Base-by-base conservation (phyloP, 2,797 vertebrate species). In the Sciurus vulgaris region DNA sequence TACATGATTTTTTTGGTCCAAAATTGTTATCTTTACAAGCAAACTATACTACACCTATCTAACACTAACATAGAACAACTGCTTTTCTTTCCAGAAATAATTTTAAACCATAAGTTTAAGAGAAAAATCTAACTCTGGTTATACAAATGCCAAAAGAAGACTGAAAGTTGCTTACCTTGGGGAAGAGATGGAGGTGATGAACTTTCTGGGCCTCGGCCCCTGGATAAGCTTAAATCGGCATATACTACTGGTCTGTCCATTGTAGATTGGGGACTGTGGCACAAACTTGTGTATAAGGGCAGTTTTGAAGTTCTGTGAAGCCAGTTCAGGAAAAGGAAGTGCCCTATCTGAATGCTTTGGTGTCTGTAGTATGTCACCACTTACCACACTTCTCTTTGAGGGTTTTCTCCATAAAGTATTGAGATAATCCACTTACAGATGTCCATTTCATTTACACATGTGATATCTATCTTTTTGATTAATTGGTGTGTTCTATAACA, bases 91-190 rank as follows among this genome's bases (percentile, higher is more conserved):
- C 94, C 47, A 38, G 33, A 54, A 61, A 24, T n/a, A 18, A 67
- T 54, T 79, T 74, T 84, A 91, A 96, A 22, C 33, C 17, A 33
- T 73, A 70, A 7, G 44, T 79, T 47, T 41, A 73, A 13, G 4
- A 88, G 33, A 11, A 96, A 94, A 67, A 73, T 74, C 20, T 73
- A 91, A 89, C n/a, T 74, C 20, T 73, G 47, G 49, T 47, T 51
- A 88, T 5, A 47, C 22, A 86, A 70, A 83, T 72, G 15, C 7
- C 2, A 18, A 63, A 35, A 74, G 20, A 33, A 93, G 93, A 77
- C 82, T 30, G 12, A 93, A 91, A 76, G 18, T 12, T 17, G 90
- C 93, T 93, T 95, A 96, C 95, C 77, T 61, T 13, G 69, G 81
- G 49, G 86, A 95, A 65, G 44, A 63, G 86, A n/a, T 20, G 69